Evolutionary conservation across 2,113 vertebrate species (phyloP).

Genomic region (Poeciliopsis occidentalis): DNA sequence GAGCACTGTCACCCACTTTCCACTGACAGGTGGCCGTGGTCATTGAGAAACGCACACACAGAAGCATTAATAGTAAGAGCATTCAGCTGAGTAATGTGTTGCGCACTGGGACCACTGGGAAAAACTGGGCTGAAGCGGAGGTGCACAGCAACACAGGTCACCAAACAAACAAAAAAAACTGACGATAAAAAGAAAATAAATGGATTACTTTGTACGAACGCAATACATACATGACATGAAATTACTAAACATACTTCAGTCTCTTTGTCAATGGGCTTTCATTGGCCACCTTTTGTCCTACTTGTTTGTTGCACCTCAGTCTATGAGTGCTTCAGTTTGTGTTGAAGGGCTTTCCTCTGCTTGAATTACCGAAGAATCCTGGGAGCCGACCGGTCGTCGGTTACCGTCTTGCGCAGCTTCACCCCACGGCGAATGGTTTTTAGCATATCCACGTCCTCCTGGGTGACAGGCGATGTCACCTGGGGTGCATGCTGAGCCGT

Average conservation of each 20-base stretch:
- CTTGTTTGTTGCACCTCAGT: conserved; percentile 44
- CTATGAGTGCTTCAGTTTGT: conserved; percentile 48
- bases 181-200: conserved; percentile 52
- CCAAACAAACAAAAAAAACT: conserved; percentile 37
- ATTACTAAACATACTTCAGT: conserved; percentile 37
- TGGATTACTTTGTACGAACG: conserved; percentile 62
- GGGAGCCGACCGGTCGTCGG: conserved; percentile 94
- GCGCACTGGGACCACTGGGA: conserved; percentile 30
- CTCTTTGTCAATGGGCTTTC: conserved; percentile 54
- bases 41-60: conserved; percentile 57
- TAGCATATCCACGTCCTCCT: conserved; percentile 88
- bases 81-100: conserved; percentile 19
- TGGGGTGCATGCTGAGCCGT: conserved; percentile 47
- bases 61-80: conserved; percentile 60
- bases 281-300: conserved; percentile 25
- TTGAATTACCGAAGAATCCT: conserved; percentile 86
- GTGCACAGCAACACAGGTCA: conserved; percentile 49
- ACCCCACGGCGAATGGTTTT: conserved; percentile 94
- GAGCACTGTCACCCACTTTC: conserved; percentile 40
- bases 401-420: conserved; percentile 90
- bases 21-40: conserved; percentile 46
- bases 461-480: conserved; percentile 55
- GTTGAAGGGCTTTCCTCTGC: conserved; percentile 20
- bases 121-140: conserved; percentile 44
- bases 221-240: conserved; percentile 62